Base-by-base conservation (phyloP, 2,113 vertebrate genomes). In the Gobio gobio region DNA sequence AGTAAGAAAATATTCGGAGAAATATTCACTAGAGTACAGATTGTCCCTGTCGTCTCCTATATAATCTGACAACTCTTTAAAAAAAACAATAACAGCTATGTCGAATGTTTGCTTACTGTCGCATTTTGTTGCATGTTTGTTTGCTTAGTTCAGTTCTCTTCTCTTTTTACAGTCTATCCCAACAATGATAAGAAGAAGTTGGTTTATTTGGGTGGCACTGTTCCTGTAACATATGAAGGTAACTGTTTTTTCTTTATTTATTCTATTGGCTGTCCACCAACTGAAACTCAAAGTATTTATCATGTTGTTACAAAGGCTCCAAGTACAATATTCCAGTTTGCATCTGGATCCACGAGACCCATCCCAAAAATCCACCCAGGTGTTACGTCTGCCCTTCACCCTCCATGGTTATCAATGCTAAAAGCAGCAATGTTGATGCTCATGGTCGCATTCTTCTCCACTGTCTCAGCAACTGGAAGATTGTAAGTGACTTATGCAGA, bases 311-410 rank as follows among this genome's bases (percentile, higher is more conserved):
- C 20, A 33, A 87, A 94, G 94, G 92, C 45, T 77, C 84, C 64
- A 66, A 84, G 12, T 94, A 95, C 89, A 94, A 94, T 83, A 92
- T 94, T 87, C 94, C 95, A 54, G 90, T 95, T 43, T 93, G 93
- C 86, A 86, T 95, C 78, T 95, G 95, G 95, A 91, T 95, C 8
- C 94, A 95, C 40, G 89, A 94, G 63, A 93, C 91, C 0, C 94
- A 95, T 77, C 95, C 94, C 0, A 78, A 85, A 49, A 92, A 89
- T 51, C 90, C 91, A 0, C 95, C 95, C 12, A 91, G 92, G 73
- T 95, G 94, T 56, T 92, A 90, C 0, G 90, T 95, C 56, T 92
- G 93, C 66, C 93, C 93, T 0, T 90, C 93, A 0, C 75, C 87
- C 76, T 90, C 91, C 88, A 94, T 94, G 92, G 87, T 92, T 86